These are phyloP conservation scores for Turdus rufiventris DNA, from an alignment of 2,113 vertebrate species.

Conservation along the genomic window DNA sequence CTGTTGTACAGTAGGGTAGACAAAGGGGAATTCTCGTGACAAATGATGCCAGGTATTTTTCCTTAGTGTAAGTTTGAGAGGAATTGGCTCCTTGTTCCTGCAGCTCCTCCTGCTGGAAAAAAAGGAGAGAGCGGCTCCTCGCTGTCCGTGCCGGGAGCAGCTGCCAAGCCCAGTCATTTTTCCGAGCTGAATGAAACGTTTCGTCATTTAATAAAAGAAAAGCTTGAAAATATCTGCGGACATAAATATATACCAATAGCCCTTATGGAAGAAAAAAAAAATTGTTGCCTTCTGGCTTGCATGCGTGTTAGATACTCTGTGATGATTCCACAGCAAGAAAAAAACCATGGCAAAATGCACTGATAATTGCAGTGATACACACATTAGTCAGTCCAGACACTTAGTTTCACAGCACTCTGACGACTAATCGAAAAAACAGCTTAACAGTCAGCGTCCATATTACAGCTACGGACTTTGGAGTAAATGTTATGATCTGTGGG, in stretches of 20 bases:
- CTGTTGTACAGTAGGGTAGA: background rate
- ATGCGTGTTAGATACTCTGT: background rate
- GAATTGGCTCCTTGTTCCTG: constrained; percentile 18
- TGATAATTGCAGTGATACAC: background rate
- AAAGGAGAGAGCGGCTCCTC: background rate
- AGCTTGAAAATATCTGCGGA: background rate
- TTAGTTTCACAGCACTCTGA: background rate
- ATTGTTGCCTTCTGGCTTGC: background rate
- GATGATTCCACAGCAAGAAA: background rate
- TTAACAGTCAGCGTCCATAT: background rate
- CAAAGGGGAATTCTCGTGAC: background rate
- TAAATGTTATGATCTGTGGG: background rate
- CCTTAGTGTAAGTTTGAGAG: background rate
- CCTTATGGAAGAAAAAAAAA: background rate
- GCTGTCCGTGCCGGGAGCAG: background rate
- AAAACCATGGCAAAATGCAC: background rate
- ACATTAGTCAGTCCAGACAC: background rate
- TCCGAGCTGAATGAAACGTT: background rate
- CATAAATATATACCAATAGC: background rate
- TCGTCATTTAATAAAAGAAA: background rate
- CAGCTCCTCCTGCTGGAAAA: constrained; percentile 47
- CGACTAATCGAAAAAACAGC: background rate
- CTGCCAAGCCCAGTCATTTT: background rate
- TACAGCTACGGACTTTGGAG: background rate
- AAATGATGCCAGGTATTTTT: background rate